Evolutionary conservation across 2,888 invertebrate species (phyloP).

Genomic region (Tachina lurida): DNA sequence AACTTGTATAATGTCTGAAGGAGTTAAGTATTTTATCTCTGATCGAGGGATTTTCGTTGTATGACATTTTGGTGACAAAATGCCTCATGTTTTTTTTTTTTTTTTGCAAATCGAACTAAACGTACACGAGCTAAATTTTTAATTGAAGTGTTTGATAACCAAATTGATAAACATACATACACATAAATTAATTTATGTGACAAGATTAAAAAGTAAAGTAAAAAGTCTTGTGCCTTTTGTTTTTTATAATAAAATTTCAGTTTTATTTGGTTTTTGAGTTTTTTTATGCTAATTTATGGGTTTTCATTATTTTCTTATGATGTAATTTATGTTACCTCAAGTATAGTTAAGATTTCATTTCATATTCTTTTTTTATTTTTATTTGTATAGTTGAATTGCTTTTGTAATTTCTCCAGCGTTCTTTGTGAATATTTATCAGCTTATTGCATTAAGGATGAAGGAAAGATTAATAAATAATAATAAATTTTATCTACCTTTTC

Average conservation of each 20-base stretch:
- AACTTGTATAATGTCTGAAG: too few species aligned
- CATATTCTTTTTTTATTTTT: constrained; percentile 27
- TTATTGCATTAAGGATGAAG: background rate
- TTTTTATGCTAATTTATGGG: constrained; percentile 1
- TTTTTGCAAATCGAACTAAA: too few species aligned
- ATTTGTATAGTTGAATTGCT: constrained; percentile 53
- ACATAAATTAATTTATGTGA: too few species aligned
- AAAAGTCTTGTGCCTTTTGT: constrained; percentile 8
- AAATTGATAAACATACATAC: too few species aligned
- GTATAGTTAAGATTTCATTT: constrained; percentile 25
- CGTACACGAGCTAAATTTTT: too few species aligned
- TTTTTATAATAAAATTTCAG: constrained; percentile 61
- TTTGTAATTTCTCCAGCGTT: constrained; percentile 34
- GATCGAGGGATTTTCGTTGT: too few species aligned
- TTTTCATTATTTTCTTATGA: background rate
- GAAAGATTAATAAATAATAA: background rate
- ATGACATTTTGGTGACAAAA: too few species aligned
- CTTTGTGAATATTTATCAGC: background rate
- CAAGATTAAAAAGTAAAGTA: background rate
- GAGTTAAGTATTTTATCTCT: too few species aligned
- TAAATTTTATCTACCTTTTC: constrained; percentile 20
- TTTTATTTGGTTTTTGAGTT: constrained; percentile 51
- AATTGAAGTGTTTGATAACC: too few species aligned
- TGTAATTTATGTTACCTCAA: constrained; percentile 31
- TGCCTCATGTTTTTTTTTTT: too few species aligned